These are phyloP conservation scores for Hetaerina titia DNA, from an alignment of 2,888 invertebrate genomes.

Conservation along the genomic window DNA sequence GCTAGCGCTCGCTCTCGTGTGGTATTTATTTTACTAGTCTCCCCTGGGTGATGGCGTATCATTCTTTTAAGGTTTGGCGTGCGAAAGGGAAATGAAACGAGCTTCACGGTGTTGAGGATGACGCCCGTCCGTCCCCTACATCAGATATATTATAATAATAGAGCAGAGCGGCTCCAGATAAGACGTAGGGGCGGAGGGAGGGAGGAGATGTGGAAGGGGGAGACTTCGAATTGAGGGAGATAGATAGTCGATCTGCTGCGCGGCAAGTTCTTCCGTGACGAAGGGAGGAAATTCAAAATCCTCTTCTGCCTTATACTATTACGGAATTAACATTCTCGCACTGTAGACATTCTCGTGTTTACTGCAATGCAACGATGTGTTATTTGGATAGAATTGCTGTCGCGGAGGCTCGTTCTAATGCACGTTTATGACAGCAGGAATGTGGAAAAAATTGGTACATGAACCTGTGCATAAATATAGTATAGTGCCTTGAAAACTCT, in stretches of 20 bases:
- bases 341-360: neutral
- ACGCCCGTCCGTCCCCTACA: neutral
- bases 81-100: conserved; percentile 9
- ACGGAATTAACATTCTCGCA: neutral
- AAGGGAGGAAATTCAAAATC: neutral
- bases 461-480: neutral
- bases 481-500: too few relatives aligned
- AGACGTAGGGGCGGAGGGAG: too few relatives aligned
- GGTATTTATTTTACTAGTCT: neutral
- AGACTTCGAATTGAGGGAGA: conserved; percentile 21
- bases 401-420: neutral
- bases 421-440: neutral
- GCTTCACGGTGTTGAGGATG: neutral
- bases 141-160: conserved; percentile 23
- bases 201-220: neutral
- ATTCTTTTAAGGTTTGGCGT: neutral
- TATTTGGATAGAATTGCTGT: neutral
- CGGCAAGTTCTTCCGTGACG: neutral
- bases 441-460: neutral
- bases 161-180: neutral
- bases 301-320: neutral
- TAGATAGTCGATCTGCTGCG: neutral
- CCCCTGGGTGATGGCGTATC: neutral
- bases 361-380: neutral
- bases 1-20: neutral